phyloP scores from a whole-genome alignment of 2,797 vertebrate genomes.

The Crenuchus spilurus region DNA sequence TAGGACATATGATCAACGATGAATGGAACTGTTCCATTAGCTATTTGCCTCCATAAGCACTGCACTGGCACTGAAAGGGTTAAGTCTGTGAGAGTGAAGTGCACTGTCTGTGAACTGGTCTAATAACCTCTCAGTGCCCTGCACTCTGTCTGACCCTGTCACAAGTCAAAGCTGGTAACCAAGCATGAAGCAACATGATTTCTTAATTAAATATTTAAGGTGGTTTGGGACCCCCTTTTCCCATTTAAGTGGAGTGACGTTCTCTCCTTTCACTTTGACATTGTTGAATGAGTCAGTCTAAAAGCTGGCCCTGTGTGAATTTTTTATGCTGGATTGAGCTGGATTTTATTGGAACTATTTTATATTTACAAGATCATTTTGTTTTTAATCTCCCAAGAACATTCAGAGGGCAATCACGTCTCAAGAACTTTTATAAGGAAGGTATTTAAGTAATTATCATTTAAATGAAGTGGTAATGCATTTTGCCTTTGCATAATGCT shows the following conservation, averaged over 20 bases:
- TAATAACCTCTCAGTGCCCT: constrained; percentile 51
- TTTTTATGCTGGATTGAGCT: neutral
- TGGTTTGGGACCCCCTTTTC: constrained; percentile 37
- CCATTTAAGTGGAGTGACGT: constrained; percentile 30
- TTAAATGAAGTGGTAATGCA: neutral
- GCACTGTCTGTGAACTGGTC: constrained; percentile 42
- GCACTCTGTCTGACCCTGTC: constrained; percentile 52
- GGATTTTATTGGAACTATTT: too few relatives aligned
- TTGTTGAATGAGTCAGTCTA: constrained; percentile 19
- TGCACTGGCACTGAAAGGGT: constrained; percentile 16
- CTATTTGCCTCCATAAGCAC: neutral
- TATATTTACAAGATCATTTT: too few relatives aligned
- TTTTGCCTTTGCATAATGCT: neutral
- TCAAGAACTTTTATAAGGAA: neutral
- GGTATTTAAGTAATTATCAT: neutral
- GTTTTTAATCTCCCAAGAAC: neutral
- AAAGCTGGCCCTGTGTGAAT: neutral
- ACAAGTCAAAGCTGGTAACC: constrained; percentile 36
- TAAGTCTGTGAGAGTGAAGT: constrained; percentile 35
- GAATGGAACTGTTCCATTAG: neutral
- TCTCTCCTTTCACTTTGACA: constrained; percentile 18
- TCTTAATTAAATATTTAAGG: constrained; percentile 56
- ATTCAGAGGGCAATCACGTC: neutral
- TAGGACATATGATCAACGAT: too few relatives aligned
- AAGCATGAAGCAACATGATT: constrained; percentile 54